Conservation (phyloP, 2,113 vertebrate species). For the Paradoxurus hermaphroditus region DNA sequence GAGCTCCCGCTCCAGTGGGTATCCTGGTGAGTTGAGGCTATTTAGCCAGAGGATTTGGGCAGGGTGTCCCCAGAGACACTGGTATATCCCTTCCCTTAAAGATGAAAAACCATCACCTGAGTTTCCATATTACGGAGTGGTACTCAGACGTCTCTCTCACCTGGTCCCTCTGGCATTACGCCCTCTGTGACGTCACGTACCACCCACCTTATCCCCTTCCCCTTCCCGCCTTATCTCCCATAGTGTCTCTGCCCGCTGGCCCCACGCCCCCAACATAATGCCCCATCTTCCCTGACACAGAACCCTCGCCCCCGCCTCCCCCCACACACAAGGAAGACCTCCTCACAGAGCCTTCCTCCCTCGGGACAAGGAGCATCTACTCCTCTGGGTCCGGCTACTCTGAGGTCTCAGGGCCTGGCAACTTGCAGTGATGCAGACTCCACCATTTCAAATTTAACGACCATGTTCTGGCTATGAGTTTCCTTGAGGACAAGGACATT, state of each 20-base stretch:
- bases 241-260: background rate
- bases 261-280: fast-evolving
- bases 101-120: fast-evolving
- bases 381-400: background rate
- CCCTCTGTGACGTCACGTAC: background rate
- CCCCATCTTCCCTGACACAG: fast-evolving
- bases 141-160: too few species aligned
- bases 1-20: background rate
- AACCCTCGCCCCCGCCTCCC: background rate
- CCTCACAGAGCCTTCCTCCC: background rate
- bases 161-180: background rate
- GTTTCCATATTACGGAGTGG: background rate
- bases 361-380: fast-evolving
- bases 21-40: background rate
- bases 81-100: background rate
- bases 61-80: background rate
- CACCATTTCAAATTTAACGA: background rate
- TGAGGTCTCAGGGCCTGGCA: too few species aligned
- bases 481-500: background rate
- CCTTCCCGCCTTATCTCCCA: too few species aligned
- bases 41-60: background rate
- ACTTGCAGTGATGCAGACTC: too few species aligned
- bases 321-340: background rate
- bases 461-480: background rate
- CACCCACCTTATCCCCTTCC: background rate